Conservation (phyloP, 2,113 vertebrate species). For the Sciurus niger region DNA sequence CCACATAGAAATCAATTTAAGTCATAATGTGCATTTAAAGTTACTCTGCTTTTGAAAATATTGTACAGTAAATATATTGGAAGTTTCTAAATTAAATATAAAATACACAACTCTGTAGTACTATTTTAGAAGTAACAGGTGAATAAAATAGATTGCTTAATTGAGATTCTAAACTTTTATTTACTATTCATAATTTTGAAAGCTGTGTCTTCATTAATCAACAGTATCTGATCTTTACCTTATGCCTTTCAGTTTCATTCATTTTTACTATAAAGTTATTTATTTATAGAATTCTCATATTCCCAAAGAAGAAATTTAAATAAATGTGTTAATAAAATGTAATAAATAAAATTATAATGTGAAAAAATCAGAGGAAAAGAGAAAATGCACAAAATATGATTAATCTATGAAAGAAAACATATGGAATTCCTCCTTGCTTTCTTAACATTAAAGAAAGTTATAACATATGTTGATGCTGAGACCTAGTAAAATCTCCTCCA, state of each 20-base stretch:
- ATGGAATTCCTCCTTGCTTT: background rate
- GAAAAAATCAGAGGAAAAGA: background rate
- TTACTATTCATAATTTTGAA: conserved; percentile 52
- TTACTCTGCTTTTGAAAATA: background rate
- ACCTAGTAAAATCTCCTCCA: background rate
- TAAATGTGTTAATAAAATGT: background rate
- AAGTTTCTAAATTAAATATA: conserved; percentile 48
- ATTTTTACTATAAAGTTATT: conserved; percentile 3
- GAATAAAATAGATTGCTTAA: conserved; percentile 53
- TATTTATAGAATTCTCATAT: background rate
- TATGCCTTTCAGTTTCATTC: background rate
- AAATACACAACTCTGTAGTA: background rate
- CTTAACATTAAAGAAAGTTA: background rate
- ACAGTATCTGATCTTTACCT: background rate
- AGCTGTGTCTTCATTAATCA: background rate
- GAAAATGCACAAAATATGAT: conserved; percentile 11
- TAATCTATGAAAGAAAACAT: background rate
- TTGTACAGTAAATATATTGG: background rate
- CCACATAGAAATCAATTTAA: background rate
- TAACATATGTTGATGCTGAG: background rate
- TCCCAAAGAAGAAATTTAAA: background rate
- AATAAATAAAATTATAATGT: conserved; percentile 25
- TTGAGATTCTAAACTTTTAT: background rate
- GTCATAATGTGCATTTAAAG: background rate
- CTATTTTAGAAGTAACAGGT: background rate